Evolutionary conservation across 2,888 invertebrate species (phyloP).

Genomic region (Tenthredo notha): DNA sequence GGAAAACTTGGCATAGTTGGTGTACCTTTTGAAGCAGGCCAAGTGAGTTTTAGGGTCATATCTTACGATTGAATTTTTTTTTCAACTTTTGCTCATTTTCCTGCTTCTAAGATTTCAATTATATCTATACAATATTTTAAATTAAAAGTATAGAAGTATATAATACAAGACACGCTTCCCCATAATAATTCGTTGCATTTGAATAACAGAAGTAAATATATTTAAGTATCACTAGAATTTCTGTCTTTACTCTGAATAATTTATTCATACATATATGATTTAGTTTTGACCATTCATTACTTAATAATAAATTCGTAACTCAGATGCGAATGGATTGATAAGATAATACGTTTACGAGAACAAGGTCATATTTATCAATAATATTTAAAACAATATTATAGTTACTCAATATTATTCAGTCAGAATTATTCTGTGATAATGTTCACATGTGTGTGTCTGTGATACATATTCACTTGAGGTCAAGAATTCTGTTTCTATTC

Average conservation of each 20-base stretch:
- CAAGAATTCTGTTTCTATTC: too few relatives aligned
- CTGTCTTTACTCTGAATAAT: not conserved
- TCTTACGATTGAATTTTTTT: constrained; percentile 18
- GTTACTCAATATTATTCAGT: not conserved
- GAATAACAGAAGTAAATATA: not conserved
- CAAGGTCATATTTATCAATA: not conserved
- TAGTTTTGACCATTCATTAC: not conserved
- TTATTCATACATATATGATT: not conserved
- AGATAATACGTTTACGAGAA: not conserved
- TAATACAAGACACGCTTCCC: not conserved
- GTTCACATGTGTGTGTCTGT: too few relatives aligned
- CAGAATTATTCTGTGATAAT: constrained; percentile 9
- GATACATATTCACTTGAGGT: too few relatives aligned
- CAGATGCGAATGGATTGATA: not conserved
- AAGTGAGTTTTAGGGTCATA: constrained; percentile 76
- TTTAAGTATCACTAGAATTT: not conserved
- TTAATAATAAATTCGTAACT: not conserved
- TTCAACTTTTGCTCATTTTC: not conserved
- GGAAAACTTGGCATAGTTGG: constrained; percentile 86
- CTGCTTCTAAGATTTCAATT: not conserved
- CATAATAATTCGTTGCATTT: not conserved
- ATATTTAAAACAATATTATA: not conserved
- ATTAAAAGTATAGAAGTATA: not conserved
- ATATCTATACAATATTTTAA: not conserved
- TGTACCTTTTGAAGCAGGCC: constrained; percentile 91